A percentile compares a stretch with the other conserved stretches of the same genome.
Evolutionary conservation across 2,888 invertebrate genomes (phyloP).

Genomic region (Masnerella sp.): DNA sequence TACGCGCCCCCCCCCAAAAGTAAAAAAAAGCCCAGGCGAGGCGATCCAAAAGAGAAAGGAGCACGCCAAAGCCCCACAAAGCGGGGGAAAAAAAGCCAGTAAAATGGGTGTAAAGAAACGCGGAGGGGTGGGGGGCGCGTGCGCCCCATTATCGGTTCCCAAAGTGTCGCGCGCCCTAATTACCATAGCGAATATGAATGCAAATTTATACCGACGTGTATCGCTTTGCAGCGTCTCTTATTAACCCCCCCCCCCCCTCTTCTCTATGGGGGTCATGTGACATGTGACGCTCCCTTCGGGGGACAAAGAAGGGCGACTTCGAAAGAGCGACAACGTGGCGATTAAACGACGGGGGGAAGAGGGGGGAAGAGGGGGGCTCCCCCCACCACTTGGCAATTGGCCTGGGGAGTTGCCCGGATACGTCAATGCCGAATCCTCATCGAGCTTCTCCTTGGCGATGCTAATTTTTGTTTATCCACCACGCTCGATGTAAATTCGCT

Average conservation of each 20-base stretch:
- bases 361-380: conserved; percentile 3
- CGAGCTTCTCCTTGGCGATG: conserved; percentile 30
- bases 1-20: too few relatives aligned
- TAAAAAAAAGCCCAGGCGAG: too few relatives aligned
- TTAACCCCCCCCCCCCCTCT: conserved; percentile 75
- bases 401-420: conserved; percentile 48
- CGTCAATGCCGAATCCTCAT: conserved; percentile 31
- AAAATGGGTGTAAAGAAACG: conserved; percentile 44
- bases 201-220: conserved; percentile 66
- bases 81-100: conserved; percentile 22
- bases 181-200: conserved; percentile 76
- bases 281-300: conserved; percentile 69
- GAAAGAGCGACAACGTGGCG: conserved; percentile 69
- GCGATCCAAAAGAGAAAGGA: not conserved
- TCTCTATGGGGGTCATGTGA: conserved; percentile 65
- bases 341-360: conserved; percentile 66
- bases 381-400: conserved; percentile 19
- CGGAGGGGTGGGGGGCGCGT: conserved; percentile 26
- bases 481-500: too few relatives aligned
- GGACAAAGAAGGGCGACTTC: conserved; percentile 70
- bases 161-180: conserved; percentile 72
- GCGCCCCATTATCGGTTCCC: conserved; percentile 43
- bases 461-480: conserved; percentile 38
- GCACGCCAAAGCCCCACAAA: not conserved
- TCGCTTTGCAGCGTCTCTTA: conserved; percentile 70